Evolutionary conservation across 2,797 vertebrate species (phyloP), one percentile per base, ranked within the genome.

Genomic region (Gadopsis marmoratus): DNA sequence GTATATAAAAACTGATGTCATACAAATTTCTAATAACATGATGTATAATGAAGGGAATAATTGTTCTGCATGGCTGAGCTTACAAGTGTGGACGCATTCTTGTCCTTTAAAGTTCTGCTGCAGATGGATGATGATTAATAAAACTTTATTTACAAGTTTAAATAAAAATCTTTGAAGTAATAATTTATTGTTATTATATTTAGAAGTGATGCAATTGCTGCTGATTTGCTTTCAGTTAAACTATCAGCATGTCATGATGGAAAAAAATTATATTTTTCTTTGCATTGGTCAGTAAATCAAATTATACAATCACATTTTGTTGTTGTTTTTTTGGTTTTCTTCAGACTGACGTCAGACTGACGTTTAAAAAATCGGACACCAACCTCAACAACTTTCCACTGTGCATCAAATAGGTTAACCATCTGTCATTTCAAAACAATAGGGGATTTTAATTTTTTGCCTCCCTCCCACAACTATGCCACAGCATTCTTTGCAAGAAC

Each of bases 341-440:
- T 55, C 33, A 77, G 67, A 26, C 26, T 26, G 26, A 64, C 65
- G 47, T 23, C 55, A 33, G 51, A 23, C 37, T 82, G 71, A 84
- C 81, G 78, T 83, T 86, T 74, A 0, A 74, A 37, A 55, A 67
- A 53, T n/a, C 2, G 3, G 14, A 76, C 33, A 39, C n/a, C 1
- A 56, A 23, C 60, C 33, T 31, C 48, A 31, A 39, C 23, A n/a
- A 72, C 16, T 51, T 83, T 89, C 71, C 71, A 71, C 26, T 37
- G 17, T 9, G 37, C 35, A 43, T 31, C 23, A 47, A 37, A 56
- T 17, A 29, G 37, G 56, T 67, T 21, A 50, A 72, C 23, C 61
- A 70, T 54, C 35, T 74, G 79, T 70, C 82, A 79, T 86, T 86
- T 79, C 26, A 83, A 76, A 90, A 70, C 39, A 53, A 17, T 3